Percentiles rank a stretch among this genome's conserved stretches.
Conservation (phyloP, 1,140 invertebrate species). For the Brachionus rubens region DNA sequence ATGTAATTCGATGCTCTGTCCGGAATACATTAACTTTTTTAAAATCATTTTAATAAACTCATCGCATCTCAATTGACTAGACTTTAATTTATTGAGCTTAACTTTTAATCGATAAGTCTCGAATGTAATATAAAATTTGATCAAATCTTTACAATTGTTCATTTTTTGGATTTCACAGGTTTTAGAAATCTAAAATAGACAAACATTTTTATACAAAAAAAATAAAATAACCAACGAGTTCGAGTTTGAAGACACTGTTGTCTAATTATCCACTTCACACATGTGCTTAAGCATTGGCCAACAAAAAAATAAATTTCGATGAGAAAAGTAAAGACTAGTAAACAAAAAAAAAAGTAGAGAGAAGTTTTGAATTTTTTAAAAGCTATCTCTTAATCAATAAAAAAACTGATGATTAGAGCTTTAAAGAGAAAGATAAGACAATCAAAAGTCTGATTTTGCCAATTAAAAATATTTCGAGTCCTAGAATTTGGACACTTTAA, state of each 20-base stretch:
- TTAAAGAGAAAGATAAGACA: too few species aligned
- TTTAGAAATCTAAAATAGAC: not conserved
- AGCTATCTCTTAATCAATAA: not conserved
- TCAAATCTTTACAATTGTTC: not conserved
- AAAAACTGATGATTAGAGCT: too few species aligned
- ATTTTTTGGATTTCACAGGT: not conserved
- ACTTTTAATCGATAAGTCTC: not conserved
- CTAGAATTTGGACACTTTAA: too few species aligned
- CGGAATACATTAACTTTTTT: not conserved
- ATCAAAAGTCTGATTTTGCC: too few species aligned
- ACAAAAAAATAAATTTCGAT: slow-evolving; percentile 37
- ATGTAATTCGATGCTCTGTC: not conserved
- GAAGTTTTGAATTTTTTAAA: not conserved
- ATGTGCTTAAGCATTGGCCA: slow-evolving; percentile 22
- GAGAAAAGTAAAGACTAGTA: slow-evolving; percentile 12
- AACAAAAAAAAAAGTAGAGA: slow-evolving; percentile 1
- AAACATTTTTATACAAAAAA: not conserved
- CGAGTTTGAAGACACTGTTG: not conserved
- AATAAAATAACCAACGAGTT: not conserved
- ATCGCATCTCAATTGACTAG: not conserved
- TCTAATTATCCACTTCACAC: slow-evolving; percentile 44
- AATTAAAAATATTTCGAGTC: too few species aligned
- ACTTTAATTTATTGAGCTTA: slow-evolving; percentile 2
- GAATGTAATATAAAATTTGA: not conserved
- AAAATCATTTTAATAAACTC: not conserved